A percentile compares a stretch with the other conserved stretches of the same genome.
Evolutionary conservation across 2,113 vertebrate species (phyloP).

Genomic region (Empidonax traillii): DNA sequence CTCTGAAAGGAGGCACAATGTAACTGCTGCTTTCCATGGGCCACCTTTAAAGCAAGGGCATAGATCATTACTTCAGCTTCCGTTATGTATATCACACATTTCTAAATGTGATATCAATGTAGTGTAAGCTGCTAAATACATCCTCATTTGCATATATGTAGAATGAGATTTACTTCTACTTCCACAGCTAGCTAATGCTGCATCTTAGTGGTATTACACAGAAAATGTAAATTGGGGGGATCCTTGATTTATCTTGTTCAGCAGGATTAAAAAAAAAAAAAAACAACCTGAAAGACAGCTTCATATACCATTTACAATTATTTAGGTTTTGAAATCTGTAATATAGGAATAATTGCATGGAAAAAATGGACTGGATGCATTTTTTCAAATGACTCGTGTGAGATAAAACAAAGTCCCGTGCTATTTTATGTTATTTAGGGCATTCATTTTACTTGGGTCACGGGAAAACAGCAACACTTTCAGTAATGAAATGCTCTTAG

Average conservation of each 20-base stretch:
- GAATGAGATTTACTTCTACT: neutral
- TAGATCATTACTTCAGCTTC: neutral
- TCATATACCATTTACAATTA: neutral
- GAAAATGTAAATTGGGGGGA: neutral
- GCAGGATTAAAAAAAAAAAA: neutral
- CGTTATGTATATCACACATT: neutral
- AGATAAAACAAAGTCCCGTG: conserved; percentile 34
- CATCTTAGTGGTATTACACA: neutral
- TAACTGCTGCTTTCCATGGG: neutral
- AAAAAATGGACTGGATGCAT: conserved; percentile 14
- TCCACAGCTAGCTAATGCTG: neutral
- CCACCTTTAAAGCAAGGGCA: neutral
- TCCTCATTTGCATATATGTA: neutral
- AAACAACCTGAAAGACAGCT: neutral
- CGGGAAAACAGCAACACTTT: conserved; percentile 60
- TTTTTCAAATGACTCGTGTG: conserved; percentile 3
- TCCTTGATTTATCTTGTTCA: neutral
- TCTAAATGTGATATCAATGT: neutral
- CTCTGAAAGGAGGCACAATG: neutral
- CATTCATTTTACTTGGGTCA: conserved; percentile 70
- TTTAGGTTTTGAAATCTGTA: conserved; percentile 17
- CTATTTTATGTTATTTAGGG: conserved; percentile 59
- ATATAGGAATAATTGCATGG: neutral
- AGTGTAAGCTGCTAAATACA: conserved; percentile 21
- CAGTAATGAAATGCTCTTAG: conserved; percentile 75